Evolutionary conservation across 2,113 vertebrate species (phyloP).

Genomic region (Columbina picui): DNA sequence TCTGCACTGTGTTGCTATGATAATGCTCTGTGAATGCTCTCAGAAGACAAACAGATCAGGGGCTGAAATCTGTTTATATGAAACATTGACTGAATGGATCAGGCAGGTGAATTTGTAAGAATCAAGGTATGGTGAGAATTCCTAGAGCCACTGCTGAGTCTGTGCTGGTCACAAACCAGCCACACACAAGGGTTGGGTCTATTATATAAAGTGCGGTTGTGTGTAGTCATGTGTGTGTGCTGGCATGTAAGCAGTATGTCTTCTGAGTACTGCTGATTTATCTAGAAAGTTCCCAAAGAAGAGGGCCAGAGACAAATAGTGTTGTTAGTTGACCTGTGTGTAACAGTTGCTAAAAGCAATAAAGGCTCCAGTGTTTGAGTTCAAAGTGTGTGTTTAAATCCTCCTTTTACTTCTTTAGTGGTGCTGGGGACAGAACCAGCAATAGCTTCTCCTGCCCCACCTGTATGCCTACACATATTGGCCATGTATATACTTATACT

Average conservation of each 20-base stretch:
- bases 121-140: neutral
- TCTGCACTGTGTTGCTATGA: neutral
- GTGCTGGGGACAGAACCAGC: neutral
- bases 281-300: neutral
- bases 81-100: neutral
- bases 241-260: neutral
- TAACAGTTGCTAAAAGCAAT: neutral
- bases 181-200: neutral
- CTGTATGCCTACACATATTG: neutral
- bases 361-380: neutral
- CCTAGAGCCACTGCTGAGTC: accelerated
- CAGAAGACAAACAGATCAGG: neutral
- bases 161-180: neutral
- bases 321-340: neutral
- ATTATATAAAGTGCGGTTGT: neutral
- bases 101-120: neutral
- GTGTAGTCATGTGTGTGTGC: neutral
- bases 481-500: neutral
- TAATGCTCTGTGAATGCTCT: neutral
- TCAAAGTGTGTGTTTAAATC: neutral
- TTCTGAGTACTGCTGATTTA: neutral
- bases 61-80: neutral
- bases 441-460: neutral
- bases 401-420: neutral
- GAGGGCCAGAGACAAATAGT: neutral